A percentile compares a stretch with the other conserved stretches of the same genome.
These are phyloP conservation scores for Diuraphis noxia DNA, from an alignment of 1,140 invertebrate genomes.

Conservation along the genomic window DNA sequence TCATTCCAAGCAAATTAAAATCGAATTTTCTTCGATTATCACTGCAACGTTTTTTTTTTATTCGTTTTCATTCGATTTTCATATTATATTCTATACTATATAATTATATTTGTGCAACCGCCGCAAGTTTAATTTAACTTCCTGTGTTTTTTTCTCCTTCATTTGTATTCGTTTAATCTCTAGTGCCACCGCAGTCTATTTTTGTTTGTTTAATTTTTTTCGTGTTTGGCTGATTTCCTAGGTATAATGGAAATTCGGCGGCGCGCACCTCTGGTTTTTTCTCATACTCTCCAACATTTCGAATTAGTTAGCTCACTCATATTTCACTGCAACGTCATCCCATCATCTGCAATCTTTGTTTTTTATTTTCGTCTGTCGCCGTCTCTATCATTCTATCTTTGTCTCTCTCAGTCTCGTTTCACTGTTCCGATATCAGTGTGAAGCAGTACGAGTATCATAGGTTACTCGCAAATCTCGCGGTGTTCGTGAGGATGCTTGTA, in stretches of 20 bases:
- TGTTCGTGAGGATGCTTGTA: background rate
- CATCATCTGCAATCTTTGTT: background rate
- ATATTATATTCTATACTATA: background rate
- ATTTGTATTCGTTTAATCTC: background rate
- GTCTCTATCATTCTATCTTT: background rate
- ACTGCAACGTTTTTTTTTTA: background rate
- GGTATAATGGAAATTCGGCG: background rate
- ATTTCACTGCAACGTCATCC: background rate
- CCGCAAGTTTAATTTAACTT: background rate
- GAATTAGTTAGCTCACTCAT: background rate
- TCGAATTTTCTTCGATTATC: constrained; percentile 2
- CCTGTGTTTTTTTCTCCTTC: background rate
- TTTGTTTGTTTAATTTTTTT: background rate
- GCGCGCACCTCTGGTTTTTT: background rate
- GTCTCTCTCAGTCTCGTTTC: background rate
- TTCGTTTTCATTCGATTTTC: background rate
- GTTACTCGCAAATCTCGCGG: background rate
- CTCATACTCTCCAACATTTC: background rate
- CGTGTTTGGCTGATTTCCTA: background rate
- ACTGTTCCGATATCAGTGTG: background rate
- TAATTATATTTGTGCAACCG: background rate
- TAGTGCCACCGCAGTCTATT: background rate
- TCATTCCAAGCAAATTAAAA: background rate
- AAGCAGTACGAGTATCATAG: no score
- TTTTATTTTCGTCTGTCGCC: background rate